Base-by-base conservation (phyloP, 1,140 invertebrate species). In the Listronotus bonariensis region DNA sequence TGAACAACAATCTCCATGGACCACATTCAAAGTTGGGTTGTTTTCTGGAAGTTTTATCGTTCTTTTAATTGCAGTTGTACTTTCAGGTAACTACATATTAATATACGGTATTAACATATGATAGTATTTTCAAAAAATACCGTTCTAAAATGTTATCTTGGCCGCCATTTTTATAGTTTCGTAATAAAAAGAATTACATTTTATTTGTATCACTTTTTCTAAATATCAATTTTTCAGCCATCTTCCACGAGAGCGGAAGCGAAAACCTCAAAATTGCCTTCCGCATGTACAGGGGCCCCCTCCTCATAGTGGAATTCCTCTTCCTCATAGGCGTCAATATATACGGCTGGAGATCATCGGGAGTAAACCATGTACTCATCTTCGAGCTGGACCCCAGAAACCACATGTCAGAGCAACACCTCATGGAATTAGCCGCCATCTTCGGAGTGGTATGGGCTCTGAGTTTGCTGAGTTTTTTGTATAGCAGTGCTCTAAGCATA, bases 321-420 rank as follows among this genome's bases (percentile, higher is more conserved):
- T 95, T 94, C 75, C 81, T 96, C 0, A 89, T 95, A 74, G 93
- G 93, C 46, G 84, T 96, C 40, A 97, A 97, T 79, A 92, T 88
- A 7, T 93, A 94, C 74, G 92, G 91, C 48, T 97, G 93, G 93
- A 82, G 92, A 54, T 89, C 88, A 43, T 92, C 92, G 0, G 93
- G 94, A 14, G 92, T 95, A 11, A 95, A 97, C 79, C 94, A 97
- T 78, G 93, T 97, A 0, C 84, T 96, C 0, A 97, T 96, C 65
- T 96, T 97, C 74, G 95, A 96, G 79, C 80, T 97, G 31, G 92
- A 96, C 82, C 94, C 94, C 1, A 81, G 94, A 49, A 92, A 94
- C 79, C 93, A 96, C 82, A 78, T 88, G 0, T 87, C 92, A 2
- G 92, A 95, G 76, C 91, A 93, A 72, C 89, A 95, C 72, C 81